phyloP scores from a whole-genome alignment of 1,140 invertebrate species.

The Acromyrmex echinatior region DNA sequence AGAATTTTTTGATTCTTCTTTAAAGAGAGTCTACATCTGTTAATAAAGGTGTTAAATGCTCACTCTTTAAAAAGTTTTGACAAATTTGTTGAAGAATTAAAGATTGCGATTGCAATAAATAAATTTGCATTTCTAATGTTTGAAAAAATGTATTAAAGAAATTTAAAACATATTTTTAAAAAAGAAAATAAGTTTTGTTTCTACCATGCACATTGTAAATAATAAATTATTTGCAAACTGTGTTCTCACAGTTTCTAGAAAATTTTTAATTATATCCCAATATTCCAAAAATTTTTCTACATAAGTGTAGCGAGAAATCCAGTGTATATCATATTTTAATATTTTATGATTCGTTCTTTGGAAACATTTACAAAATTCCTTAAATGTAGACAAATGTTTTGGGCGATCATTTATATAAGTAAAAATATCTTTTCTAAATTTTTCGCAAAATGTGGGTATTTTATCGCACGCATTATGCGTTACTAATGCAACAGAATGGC shows the following conservation, averaged over 20 bases:
- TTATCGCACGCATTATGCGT: neutral
- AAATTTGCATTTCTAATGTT: too few relatives aligned
- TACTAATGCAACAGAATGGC: neutral
- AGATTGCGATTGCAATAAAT: neutral
- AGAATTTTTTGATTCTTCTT: neutral
- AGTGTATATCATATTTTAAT: neutral
- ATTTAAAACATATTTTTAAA: neutral
- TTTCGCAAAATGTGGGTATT: neutral
- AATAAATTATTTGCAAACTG: neutral
- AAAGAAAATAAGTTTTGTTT: neutral
- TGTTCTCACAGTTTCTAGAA: neutral
- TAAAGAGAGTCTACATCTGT: neutral
- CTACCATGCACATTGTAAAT: neutral
- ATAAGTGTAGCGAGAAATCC: neutral
- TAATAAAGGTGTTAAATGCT: slow-evolving; percentile 1
- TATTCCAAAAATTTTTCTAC: neutral
- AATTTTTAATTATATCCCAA: neutral
- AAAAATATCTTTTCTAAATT: neutral
- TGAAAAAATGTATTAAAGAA: neutral
- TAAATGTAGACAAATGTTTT: neutral
- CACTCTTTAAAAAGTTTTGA: neutral
- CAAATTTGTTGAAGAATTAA: neutral
- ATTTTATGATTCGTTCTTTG: neutral
- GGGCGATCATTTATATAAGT: neutral
- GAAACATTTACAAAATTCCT: neutral